A percentile compares a stretch with the other conserved stretches of the same genome.
Conservation (phyloP, 2,888 invertebrate species). For the Lucinisca nassula region DNA sequence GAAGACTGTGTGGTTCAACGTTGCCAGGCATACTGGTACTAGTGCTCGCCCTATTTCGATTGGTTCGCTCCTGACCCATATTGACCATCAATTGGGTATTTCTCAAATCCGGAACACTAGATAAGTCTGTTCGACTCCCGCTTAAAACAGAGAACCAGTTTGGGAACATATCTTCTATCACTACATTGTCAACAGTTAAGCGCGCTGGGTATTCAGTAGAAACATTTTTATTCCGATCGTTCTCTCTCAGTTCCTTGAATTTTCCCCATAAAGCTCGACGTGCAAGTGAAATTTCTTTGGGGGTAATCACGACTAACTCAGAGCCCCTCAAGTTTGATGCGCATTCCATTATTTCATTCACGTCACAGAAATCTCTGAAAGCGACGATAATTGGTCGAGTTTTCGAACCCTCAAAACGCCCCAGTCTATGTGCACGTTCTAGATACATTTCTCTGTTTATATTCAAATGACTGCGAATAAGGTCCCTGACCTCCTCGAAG, state of each 20-base stretch:
- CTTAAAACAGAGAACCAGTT: background rate
- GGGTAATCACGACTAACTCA: background rate
- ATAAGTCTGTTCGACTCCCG: background rate
- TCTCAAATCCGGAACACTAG: background rate
- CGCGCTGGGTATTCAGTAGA: background rate
- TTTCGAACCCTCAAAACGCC: no score
- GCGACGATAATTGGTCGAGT: background rate
- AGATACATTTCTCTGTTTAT: background rate
- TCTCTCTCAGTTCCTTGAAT: no score
- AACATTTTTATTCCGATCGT: background rate
- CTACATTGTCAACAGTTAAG: background rate
- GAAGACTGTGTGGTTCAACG: background rate
- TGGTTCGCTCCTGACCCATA: background rate
- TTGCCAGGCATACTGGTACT: background rate
- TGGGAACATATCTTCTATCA: background rate
- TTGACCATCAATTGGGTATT: background rate
- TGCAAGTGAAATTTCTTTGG: background rate
- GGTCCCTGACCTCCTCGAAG: background rate
- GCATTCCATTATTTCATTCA: background rate
- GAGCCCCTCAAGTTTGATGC: background rate
- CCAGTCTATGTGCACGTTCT: background rate
- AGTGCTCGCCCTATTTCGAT: background rate
- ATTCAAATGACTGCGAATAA: background rate
- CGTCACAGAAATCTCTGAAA: background rate
- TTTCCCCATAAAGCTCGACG: background rate